A percentile compares a stretch with the other conserved stretches of the same genome.
phyloP scores from a whole-genome alignment of 2,888 invertebrate species.

The Thecophora atra region DNA sequence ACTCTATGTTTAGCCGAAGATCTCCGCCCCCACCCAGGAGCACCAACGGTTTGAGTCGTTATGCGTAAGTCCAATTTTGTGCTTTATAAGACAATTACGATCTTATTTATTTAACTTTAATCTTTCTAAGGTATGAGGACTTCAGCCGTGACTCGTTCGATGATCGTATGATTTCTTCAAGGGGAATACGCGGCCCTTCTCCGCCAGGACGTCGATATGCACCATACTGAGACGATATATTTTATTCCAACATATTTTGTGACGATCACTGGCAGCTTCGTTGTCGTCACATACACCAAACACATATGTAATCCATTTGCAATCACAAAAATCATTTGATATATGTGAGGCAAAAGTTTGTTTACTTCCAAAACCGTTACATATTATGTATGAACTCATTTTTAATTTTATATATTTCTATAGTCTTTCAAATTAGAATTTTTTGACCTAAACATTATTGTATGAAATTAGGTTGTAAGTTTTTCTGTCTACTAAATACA shows the following conservation, averaged over 20 bases:
- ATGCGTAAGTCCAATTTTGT: conserved; percentile 55
- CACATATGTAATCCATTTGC: conserved; percentile 7
- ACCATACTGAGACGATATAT: conserved; percentile 74
- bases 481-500: too few relatives aligned
- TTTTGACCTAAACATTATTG: neutral
- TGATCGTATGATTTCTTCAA: conserved; percentile 73
- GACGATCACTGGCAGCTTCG: neutral
- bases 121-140: conserved; percentile 81
- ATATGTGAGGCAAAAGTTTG: too few relatives aligned
- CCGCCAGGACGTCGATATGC: conserved; percentile 87
- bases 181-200: conserved; percentile 79
- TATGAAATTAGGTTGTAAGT: neutral
- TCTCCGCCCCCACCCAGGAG: conserved; percentile 73
- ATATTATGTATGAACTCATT: neutral
- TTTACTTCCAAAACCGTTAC: neutral
- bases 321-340: too few relatives aligned
- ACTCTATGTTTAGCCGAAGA: conserved; percentile 84
- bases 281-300: conserved; percentile 7
- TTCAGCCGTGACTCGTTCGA: conserved; percentile 89
- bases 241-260: conserved; percentile 41
- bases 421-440: neutral
- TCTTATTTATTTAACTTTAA: neutral
- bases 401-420: neutral
- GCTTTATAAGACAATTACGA: neutral
- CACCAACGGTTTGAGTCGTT: conserved; percentile 64